These are phyloP conservation scores for Prionailurus viverrinus DNA, from an alignment of 2,113 vertebrate species.

Conservation along the genomic window DNA sequence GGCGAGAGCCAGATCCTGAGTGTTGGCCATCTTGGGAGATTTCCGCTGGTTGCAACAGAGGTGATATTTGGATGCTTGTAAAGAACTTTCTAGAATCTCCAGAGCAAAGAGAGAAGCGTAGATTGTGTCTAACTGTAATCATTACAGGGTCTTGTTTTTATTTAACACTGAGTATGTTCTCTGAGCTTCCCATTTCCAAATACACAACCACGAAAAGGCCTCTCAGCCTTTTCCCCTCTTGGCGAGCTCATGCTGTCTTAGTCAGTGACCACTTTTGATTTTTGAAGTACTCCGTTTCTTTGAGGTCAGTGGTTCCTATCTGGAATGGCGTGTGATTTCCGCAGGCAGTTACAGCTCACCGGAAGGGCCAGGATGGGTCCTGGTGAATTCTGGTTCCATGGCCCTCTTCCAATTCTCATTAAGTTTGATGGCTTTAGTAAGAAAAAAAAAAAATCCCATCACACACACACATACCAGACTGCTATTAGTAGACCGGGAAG, in stretches of 20 bases:
- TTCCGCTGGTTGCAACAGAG: not conserved
- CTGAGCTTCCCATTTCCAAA: not conserved
- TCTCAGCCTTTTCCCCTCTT: not conserved
- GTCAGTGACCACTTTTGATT: not conserved
- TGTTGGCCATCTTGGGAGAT: not conserved
- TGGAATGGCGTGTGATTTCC: slow-evolving; percentile 45
- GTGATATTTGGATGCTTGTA: not conserved
- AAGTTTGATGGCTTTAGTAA: slow-evolving; percentile 47
- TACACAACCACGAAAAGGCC: not conserved
- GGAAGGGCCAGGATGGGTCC: slow-evolving; percentile 38
- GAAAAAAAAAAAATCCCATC: slow-evolving; percentile 64
- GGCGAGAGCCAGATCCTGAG: not conserved
- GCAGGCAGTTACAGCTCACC: slow-evolving; percentile 38
- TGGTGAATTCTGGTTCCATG: slow-evolving; percentile 68
- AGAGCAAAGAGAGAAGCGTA: not conserved
- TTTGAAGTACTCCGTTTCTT: not conserved
- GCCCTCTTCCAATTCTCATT: slow-evolving; percentile 72
- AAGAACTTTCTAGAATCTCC: slow-evolving; percentile 5
- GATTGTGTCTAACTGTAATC: not conserved
- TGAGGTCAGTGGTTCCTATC: not conserved
- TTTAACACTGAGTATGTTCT: not conserved
- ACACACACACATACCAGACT: slow-evolving; percentile 52
- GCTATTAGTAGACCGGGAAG: slow-evolving; percentile 70
- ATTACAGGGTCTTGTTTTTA: not conserved
- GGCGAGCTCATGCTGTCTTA: not conserved